phyloP scores from a whole-genome alignment of 2,888 invertebrate species.

The Loripinus fragilis region DNA sequence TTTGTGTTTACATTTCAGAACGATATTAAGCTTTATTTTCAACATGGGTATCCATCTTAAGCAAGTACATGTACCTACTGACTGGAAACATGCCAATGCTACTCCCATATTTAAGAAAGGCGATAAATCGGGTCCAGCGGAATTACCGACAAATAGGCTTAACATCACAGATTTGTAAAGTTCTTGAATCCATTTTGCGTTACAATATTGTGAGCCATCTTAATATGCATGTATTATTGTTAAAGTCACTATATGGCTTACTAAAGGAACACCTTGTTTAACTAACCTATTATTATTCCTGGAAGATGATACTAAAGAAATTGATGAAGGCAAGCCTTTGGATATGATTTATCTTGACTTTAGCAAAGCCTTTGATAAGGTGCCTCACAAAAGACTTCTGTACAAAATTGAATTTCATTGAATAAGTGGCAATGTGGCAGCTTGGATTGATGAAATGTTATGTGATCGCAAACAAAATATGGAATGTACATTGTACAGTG shows the following conservation, averaged over 20 bases:
- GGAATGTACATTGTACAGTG: conserved; percentile 3
- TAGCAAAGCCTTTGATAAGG: too few relatives aligned
- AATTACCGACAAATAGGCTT: conserved; percentile 3
- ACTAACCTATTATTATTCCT: too few relatives aligned
- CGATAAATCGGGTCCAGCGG: conserved; percentile 10
- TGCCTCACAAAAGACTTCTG: too few relatives aligned
- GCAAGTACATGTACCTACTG: conserved; percentile 12
- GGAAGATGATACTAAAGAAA: too few relatives aligned
- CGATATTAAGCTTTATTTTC: conserved; percentile 17
- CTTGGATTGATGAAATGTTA: neutral
- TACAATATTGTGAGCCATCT: neutral
- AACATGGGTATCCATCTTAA: neutral
- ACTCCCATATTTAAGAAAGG: conserved; percentile 26
- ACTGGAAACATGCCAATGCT: conserved; percentile 25
- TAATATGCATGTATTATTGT: neutral
- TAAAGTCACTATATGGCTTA: conserved; percentile 2
- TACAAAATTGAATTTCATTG: neutral
- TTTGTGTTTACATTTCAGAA: conserved; percentile 19
- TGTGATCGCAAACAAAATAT: conserved; percentile 6
- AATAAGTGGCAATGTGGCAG: conserved; percentile 6
- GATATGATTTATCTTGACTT: too few relatives aligned
- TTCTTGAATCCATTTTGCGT: conserved; percentile 4
- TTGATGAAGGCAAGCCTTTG: too few relatives aligned
- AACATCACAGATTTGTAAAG: too few relatives aligned
- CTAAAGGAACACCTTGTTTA: conserved; percentile 7